Conservation (phyloP, 2,797 vertebrate genomes). For the Urocyon cinereoargenteus region DNA sequence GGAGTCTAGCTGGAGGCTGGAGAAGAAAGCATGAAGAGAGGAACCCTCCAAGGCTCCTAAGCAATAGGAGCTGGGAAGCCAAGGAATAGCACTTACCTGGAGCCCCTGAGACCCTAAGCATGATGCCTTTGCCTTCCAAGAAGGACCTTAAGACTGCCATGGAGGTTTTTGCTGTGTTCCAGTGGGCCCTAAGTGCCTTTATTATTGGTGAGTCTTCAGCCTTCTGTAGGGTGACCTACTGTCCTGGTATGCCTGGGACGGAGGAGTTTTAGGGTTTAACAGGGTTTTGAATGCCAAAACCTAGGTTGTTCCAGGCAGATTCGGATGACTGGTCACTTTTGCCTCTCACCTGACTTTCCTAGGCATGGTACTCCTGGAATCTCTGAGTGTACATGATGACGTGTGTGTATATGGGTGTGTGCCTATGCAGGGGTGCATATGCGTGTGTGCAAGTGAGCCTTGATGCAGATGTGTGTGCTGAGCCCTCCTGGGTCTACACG, state of each 20-base stretch:
- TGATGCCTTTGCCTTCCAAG: constrained; percentile 63
- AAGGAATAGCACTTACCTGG: not conserved
- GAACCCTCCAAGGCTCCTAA: not conserved
- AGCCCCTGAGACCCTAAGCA: constrained; percentile 30
- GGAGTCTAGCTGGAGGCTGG: not conserved
- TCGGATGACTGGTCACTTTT: not conserved
- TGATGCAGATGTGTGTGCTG: not conserved
- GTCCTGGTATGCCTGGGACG: not conserved
- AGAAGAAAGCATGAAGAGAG: constrained; percentile 43
- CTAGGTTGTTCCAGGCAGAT: not conserved
- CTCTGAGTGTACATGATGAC: not conserved
- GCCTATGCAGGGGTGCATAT: not conserved
- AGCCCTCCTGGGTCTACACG: not conserved
- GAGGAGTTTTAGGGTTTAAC: not conserved
- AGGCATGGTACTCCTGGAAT: not conserved
- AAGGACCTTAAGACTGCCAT: constrained; percentile 58
- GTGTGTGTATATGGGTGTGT: not conserved
- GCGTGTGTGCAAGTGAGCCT: not conserved
- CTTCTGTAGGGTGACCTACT: not conserved
- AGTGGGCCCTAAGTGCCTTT: constrained; percentile 48
- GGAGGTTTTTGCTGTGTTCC: constrained; percentile 73
- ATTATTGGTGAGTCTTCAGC: constrained; percentile 59
- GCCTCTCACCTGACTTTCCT: not conserved
- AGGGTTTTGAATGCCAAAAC: not conserved
- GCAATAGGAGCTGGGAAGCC: not conserved